Evolutionary conservation across 2,888 invertebrate genomes (phyloP), one percentile per base, ranked within the genome.

Genomic region (Cinara cedri): DNA sequence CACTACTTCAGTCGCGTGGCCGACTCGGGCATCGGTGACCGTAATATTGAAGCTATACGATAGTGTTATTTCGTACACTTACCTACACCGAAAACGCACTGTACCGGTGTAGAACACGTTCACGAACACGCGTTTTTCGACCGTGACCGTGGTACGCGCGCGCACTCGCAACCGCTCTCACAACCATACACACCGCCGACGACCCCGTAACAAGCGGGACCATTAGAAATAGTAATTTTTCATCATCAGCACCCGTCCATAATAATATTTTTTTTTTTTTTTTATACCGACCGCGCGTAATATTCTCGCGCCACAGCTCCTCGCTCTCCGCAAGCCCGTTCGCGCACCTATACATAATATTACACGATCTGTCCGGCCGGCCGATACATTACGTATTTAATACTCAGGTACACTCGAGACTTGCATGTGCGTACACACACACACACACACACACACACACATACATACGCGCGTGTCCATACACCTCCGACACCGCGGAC

Each of bases 151-250:
- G n/a, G 44, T 42, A 46, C 13, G 63, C 24, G n/a, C 16, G 24
- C 54, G 19, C 19, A 74, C 54, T 65, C 24, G 19, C 51, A 63
- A 11, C 24, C 54, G 55, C 24, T n/a, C n/a, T n/a, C n/a, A n/a
- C n/a, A n/a, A 60, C 55, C 44, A 6, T 34, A 51, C 62, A 34
- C 51, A 54, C 34, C 46, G 1, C 49, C 44, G 68, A 34, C 34
- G 34, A 34, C 34, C n/a, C 55, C 46, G 68, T 70, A 78, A 78
- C 78, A 78, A 78, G 78, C 70, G 68, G 70, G 49, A 70, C 78
- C 78, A 70, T 78, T 78, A 78, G 78, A 70, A 70, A 60, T 49
- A 78, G 70, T 70, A 70, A 78, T 78, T 78, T 78, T 78, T 78
- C 78, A 78, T 78, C 78, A 70, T 78, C 78, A 78, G 78, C 78